Percentiles rank a stretch among this genome's conserved stretches.
Conservation (phyloP, 2,888 invertebrate species). For the Xestia c-nigrum region DNA sequence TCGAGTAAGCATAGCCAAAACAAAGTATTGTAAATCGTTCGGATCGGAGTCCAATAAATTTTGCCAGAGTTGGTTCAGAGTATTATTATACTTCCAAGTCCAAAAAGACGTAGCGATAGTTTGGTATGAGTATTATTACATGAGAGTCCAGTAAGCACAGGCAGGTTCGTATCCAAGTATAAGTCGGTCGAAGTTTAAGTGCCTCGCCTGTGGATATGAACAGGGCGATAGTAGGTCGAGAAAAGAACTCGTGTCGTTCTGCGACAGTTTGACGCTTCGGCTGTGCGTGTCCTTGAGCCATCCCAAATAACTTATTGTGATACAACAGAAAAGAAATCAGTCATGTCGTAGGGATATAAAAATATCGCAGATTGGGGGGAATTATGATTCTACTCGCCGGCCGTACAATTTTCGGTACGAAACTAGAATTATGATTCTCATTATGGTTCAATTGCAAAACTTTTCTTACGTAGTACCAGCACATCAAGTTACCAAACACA, state of each 20-base stretch:
- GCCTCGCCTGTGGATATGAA: too few relatives aligned
- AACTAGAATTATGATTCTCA: not conserved
- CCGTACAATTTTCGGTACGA: not conserved
- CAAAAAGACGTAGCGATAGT: not conserved
- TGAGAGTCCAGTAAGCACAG: not conserved
- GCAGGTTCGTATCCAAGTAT: not conserved
- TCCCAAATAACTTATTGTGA: not conserved
- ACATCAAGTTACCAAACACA: too few relatives aligned
- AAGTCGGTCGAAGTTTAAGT: not conserved
- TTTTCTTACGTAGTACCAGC: not conserved
- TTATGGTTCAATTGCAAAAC: not conserved
- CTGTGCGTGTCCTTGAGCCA: not conserved
- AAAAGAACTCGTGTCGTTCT: too few relatives aligned
- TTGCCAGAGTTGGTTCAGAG: not conserved
- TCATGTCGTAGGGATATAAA: not conserved
- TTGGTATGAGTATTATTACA: not conserved
- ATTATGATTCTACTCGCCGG: not conserved
- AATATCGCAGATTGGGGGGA: not conserved
- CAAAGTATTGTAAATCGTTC: too few relatives aligned
- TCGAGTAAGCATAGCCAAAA: not conserved
- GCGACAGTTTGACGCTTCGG: not conserved
- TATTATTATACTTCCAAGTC: not conserved
- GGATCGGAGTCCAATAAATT: not conserved
- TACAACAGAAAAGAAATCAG: not conserved
- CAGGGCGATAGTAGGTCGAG: too few relatives aligned